phyloP scores from a whole-genome alignment of 2,888 invertebrate genomes.

The Pollenia amentaria region DNA sequence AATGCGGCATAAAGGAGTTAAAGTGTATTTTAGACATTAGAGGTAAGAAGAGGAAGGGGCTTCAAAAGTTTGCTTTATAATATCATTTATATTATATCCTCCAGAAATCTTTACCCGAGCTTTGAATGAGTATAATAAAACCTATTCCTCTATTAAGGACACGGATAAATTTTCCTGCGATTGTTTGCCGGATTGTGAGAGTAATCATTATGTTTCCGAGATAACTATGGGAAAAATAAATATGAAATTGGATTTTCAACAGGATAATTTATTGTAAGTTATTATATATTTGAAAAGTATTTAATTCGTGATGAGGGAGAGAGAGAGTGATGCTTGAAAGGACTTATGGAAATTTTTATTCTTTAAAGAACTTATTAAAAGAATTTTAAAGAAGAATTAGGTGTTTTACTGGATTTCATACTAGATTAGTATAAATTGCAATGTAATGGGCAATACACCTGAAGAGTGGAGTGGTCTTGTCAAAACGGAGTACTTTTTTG shows the following conservation, averaged over 20 bases:
- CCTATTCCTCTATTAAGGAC: conserved; percentile 76
- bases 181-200: conserved; percentile 88
- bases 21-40: conserved; percentile 80
- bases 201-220: conserved; percentile 87
- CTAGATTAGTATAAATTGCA: too few species aligned
- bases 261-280: conserved; percentile 57
- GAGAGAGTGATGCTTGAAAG: too few species aligned
- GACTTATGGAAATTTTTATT: too few species aligned
- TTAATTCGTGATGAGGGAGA: too few species aligned
- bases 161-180: conserved; percentile 82
- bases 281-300: too few species aligned
- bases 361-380: too few species aligned
- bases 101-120: conserved; percentile 81
- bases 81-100: background rate
- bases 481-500: too few species aligned
- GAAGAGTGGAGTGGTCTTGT: too few species aligned
- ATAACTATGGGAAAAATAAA: conserved; percentile 87
- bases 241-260: conserved; percentile 78
- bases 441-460: too few species aligned
- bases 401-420: too few species aligned
- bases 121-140: conserved; percentile 82
- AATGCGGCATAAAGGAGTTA: conserved; percentile 79
- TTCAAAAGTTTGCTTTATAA: background rate
- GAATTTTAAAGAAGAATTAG: too few species aligned
- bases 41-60: conserved; percentile 75